Percentiles rank a stretch among this genome's conserved stretches.
phyloP scores from a whole-genome alignment of 2,888 invertebrate genomes.

The Ormyrus labotus region DNA sequence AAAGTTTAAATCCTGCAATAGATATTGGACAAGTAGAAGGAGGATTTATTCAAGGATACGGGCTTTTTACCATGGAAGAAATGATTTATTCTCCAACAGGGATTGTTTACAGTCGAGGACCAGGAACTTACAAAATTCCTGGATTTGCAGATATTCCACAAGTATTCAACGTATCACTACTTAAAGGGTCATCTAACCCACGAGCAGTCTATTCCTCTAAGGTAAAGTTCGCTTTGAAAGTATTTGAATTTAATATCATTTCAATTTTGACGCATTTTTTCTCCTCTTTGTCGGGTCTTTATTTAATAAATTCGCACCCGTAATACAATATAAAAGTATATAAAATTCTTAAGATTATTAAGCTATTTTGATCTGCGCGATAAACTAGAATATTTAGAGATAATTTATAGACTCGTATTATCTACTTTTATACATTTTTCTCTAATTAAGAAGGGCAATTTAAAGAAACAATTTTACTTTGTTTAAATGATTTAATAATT shows the following conservation, averaged over 20 bases:
- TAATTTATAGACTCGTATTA: too few relatives aligned
- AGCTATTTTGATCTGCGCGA: too few relatives aligned
- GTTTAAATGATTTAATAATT: neutral
- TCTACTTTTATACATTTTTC: too few relatives aligned
- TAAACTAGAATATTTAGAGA: too few relatives aligned
- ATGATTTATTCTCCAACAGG: slow-evolving; percentile 91
- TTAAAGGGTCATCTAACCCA: slow-evolving; percentile 92
- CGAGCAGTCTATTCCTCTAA: slow-evolving; percentile 96
- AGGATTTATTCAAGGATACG: slow-evolving; percentile 95
- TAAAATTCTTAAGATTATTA: too few relatives aligned
- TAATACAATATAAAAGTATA: too few relatives aligned
- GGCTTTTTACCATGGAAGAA: slow-evolving; percentile 93
- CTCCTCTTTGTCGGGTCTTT: too few relatives aligned
- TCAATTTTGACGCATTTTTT: too few relatives aligned
- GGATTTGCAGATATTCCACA: slow-evolving; percentile 94
- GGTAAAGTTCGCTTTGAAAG: slow-evolving; percentile 76
- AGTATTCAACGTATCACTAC: slow-evolving; percentile 93
- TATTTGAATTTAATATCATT: too few relatives aligned
- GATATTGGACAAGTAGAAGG: slow-evolving; percentile 99
- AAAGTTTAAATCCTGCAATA: slow-evolving; percentile 96
- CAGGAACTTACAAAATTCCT: slow-evolving; percentile 96
- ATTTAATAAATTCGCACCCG: too few relatives aligned
- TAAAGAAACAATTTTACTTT: neutral
- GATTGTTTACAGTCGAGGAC: slow-evolving; percentile 88
- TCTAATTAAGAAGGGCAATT: neutral